These are phyloP conservation scores for Hyles euphorbiae DNA, from an alignment of 1,140 invertebrate species.

Conservation along the genomic window DNA sequence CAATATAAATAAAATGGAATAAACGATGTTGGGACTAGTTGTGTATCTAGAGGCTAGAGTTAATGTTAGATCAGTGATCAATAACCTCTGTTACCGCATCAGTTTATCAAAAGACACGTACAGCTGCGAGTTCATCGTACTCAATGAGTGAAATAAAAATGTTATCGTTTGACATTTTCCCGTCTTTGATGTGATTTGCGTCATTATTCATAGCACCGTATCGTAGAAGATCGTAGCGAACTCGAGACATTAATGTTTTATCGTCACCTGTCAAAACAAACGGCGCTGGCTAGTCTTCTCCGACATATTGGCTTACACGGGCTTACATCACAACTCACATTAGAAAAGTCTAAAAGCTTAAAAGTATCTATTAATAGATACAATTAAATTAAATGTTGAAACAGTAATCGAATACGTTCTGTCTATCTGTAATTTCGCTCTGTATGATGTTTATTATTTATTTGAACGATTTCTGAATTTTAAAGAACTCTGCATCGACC, in stretches of 20 bases:
- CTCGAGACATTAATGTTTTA: slow-evolving; percentile 13
- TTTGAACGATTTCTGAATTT: not conserved
- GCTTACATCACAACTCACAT: slow-evolving; percentile 5
- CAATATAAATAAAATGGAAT: too few species aligned
- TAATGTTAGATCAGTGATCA: too few species aligned
- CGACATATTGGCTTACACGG: not conserved
- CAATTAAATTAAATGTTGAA: too few species aligned
- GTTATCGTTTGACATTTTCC: slow-evolving; percentile 48
- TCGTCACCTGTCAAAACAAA: slow-evolving; percentile 14
- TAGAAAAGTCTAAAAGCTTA: not conserved
- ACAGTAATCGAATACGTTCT: too few species aligned
- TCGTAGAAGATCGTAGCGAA: not conserved
- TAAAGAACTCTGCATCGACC: slow-evolving; percentile 20
- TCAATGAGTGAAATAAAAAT: slow-evolving; percentile 32
- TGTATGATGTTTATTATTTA: too few species aligned
- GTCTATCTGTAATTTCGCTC: too few species aligned
- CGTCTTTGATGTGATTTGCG: slow-evolving; percentile 23
- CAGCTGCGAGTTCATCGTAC: slow-evolving; percentile 40
- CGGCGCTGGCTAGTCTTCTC: not conserved
- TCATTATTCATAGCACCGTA: slow-evolving; percentile 12
- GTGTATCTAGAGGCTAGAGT: too few species aligned
- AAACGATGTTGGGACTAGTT: too few species aligned
- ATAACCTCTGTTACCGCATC: too few species aligned
- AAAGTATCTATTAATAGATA: too few species aligned
- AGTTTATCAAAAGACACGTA: not conserved